These are phyloP conservation scores for Cliona cf. orientalis DNA, from an alignment of 37 sponge, comb jelly and placozoan genomes.

Conservation along the genomic window DNA sequence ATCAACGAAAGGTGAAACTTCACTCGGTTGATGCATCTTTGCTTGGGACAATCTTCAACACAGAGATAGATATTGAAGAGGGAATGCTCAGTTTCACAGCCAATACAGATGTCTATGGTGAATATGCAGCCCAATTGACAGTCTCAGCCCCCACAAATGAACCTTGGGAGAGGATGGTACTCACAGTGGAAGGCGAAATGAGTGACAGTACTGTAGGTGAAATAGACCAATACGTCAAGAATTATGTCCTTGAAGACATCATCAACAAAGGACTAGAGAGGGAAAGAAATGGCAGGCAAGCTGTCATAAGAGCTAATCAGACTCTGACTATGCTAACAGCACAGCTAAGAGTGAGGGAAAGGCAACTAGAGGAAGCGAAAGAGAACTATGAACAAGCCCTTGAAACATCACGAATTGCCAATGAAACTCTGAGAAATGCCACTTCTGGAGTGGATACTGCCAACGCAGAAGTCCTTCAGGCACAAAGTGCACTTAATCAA, in stretches of 20 bases:
- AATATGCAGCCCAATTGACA: background rate
- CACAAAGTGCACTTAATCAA: background rate
- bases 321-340: background rate
- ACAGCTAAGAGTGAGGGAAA: background rate
- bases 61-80: conserved; percentile 1
- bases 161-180: conserved; percentile 2
- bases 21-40: conserved; percentile 3
- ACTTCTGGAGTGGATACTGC: background rate
- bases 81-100: background rate
- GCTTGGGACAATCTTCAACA: conserved; percentile 15
- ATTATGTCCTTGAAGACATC: background rate
- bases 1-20: background rate
- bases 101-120: background rate
- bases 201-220: background rate
- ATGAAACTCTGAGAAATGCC: conserved; percentile 2
- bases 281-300: background rate
- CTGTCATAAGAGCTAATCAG: background rate
- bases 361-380: conserved; percentile 4
- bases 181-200: background rate
- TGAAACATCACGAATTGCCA: background rate
- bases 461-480: background rate
- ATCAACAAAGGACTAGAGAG: background rate
- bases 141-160: background rate
- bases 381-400: background rate
- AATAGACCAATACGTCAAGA: background rate